phyloP scores from a whole-genome alignment of 1,140 invertebrate species.

The Ericerus pela region DNA sequence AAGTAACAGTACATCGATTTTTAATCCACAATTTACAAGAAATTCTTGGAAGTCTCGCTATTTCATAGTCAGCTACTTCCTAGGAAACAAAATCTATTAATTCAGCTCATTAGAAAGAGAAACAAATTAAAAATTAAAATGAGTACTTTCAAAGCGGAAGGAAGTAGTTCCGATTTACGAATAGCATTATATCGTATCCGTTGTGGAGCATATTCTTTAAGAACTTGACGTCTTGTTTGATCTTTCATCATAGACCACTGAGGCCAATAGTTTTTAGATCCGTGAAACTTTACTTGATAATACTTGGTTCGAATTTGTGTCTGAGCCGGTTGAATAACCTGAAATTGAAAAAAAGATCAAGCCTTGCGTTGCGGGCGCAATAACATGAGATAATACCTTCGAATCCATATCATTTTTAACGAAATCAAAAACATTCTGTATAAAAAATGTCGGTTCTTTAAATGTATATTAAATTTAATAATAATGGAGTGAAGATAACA shows the following conservation, averaged over 20 bases:
- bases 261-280: slow-evolving; percentile 35
- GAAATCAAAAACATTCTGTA: too few relatives aligned
- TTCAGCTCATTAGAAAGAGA: not conserved
- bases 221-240: slow-evolving; percentile 55
- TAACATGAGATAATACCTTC: too few relatives aligned
- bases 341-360: too few relatives aligned
- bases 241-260: slow-evolving; percentile 68
- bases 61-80: slow-evolving; percentile 53
- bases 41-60: slow-evolving; percentile 57
- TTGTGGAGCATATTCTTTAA: slow-evolving; percentile 50
- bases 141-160: slow-evolving; percentile 58
- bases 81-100: slow-evolving; percentile 25
- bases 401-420: too few relatives aligned
- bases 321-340: too few relatives aligned
- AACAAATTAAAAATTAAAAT: slow-evolving; percentile 20
- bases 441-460: too few relatives aligned
- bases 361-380: too few relatives aligned
- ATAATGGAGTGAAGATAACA: too few relatives aligned
- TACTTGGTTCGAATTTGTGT: not conserved
- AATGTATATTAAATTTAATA: too few relatives aligned
- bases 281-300: not conserved
- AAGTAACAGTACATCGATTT: slow-evolving; percentile 65
- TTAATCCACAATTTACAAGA: slow-evolving; percentile 45
- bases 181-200: slow-evolving; percentile 59
- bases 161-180: slow-evolving; percentile 65